Conservation (phyloP, 2,888 invertebrate species). For the Malthinus seriepunctatus region DNA sequence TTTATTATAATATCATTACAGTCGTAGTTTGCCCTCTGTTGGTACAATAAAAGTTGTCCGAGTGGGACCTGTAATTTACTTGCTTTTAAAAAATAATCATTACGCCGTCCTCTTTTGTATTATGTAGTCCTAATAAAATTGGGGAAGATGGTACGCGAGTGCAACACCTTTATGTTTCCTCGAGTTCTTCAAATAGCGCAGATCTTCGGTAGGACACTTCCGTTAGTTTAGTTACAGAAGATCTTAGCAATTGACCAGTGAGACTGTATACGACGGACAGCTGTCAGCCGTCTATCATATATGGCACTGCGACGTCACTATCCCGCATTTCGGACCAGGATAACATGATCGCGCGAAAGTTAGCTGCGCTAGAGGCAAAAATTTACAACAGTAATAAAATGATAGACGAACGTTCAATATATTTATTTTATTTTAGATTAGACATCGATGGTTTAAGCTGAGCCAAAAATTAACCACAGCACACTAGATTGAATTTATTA, state of each 20-base stretch:
- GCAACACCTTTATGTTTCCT: conserved; percentile 47
- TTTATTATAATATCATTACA: too few species aligned
- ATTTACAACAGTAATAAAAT: neutral
- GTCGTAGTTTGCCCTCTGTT: too few species aligned
- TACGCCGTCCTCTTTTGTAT: conserved; percentile 30
- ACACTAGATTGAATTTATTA: too few species aligned
- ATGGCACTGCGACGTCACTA: conserved; percentile 54
- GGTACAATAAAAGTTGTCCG: too few species aligned
- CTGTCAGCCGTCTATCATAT: conserved; percentile 57
- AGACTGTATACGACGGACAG: conserved; percentile 39
- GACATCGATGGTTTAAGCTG: too few species aligned
- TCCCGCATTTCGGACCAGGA: conserved; percentile 49
- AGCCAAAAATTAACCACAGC: too few species aligned
- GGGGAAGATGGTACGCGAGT: conserved; percentile 54
- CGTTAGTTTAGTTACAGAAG: conserved; percentile 15
- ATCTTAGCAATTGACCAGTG: conserved; percentile 16
- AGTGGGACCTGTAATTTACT: too few species aligned
- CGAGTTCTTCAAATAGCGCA: conserved; percentile 44
- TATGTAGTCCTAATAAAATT: conserved; percentile 45
- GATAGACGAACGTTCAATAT: too few species aligned
- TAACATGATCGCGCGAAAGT: conserved; percentile 39
- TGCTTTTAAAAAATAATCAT: neutral
- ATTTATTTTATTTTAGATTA: too few species aligned
- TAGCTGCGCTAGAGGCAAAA: neutral
- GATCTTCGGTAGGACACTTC: conserved; percentile 34